A percentile compares a stretch with the other conserved stretches of the same genome.
These are phyloP conservation scores for Recurvirostra avosetta DNA, from an alignment of 2,113 vertebrate genomes.

Conservation along the genomic window DNA sequence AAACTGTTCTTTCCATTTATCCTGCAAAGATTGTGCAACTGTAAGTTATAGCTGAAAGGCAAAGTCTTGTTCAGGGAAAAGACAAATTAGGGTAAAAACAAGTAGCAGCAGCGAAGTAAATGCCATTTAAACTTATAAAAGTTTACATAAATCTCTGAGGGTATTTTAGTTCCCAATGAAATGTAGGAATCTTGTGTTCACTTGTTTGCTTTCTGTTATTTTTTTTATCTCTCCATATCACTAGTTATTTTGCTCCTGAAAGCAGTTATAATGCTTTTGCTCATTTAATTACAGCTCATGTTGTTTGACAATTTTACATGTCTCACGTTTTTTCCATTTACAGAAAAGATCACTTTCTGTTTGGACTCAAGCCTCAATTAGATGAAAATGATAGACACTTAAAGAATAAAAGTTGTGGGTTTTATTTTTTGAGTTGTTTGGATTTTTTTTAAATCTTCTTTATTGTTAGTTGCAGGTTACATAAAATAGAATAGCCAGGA, in stretches of 20 bases:
- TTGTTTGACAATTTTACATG: neutral
- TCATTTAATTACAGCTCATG: neutral
- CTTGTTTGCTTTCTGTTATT: neutral
- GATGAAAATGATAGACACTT: neutral
- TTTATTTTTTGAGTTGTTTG: neutral
- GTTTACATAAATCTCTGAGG: neutral
- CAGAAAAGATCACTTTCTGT: neutral
- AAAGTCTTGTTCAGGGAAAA: slow-evolving; percentile 5
- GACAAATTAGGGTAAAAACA: slow-evolving; percentile 24
- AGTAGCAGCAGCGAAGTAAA: slow-evolving; percentile 15
- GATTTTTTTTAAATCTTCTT: neutral
- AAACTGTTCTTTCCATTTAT: neutral
- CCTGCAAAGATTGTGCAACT: neutral
- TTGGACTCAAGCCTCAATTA: neutral
- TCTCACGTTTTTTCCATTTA: neutral
- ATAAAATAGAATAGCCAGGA: neutral
- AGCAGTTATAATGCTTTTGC: neutral
- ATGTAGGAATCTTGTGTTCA: neutral
- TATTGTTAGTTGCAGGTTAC: neutral
- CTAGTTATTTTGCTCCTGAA: neutral
- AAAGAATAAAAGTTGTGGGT: fast-evolving
- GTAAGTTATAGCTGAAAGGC: neutral
- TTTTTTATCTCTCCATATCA: neutral
- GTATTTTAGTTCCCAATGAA: neutral
- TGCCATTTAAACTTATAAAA: neutral